Evolutionary conservation across 92 coral and sea anemone genomes (phyloP).

Genomic region (Phymanthus crucifer): DNA sequence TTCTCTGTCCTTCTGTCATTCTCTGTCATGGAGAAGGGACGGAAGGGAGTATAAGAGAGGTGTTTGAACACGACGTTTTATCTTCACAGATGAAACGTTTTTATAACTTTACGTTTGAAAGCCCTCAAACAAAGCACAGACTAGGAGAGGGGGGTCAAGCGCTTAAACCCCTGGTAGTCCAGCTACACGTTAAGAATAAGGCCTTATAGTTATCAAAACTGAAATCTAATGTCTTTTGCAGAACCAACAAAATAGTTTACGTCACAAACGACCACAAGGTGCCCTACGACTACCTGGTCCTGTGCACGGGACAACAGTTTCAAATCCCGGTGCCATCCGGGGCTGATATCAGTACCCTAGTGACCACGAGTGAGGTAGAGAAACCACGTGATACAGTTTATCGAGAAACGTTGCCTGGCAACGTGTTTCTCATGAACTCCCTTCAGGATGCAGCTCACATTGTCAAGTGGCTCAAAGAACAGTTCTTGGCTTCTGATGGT

Average conservation of each 20-base stretch:
- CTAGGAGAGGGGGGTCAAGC: no score
- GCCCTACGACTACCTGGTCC: constrained; percentile 90
- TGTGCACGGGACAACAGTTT: constrained; percentile 95
- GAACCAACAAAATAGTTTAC: constrained; percentile 72
- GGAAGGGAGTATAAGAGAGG: no score
- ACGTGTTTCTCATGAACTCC: constrained; percentile 82
- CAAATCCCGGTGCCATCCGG: constrained; percentile 89
- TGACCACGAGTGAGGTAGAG: constrained; percentile 94
- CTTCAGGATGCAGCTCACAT: constrained; percentile 64
- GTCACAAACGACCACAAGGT: constrained; percentile 75
- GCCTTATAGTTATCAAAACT: no score
- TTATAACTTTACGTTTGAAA: no score
- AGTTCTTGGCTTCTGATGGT: constrained; percentile 73
- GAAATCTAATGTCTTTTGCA: constrained; percentile 4
- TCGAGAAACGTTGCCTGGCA: constrained; percentile 67
- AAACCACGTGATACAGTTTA: constrained; percentile 62
- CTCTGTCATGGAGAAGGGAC: no score
- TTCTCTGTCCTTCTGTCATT: no score
- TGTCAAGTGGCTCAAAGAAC: constrained; percentile 69
- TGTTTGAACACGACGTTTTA: no score
- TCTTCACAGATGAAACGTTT: no score
- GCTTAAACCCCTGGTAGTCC: no score
- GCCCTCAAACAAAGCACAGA: no score
- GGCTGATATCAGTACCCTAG: constrained; percentile 90
- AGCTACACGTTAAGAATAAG: no score